Base-by-base conservation (phyloP, 2,797 vertebrate genomes). In the Pseudochaenichthys georgianus region DNA sequence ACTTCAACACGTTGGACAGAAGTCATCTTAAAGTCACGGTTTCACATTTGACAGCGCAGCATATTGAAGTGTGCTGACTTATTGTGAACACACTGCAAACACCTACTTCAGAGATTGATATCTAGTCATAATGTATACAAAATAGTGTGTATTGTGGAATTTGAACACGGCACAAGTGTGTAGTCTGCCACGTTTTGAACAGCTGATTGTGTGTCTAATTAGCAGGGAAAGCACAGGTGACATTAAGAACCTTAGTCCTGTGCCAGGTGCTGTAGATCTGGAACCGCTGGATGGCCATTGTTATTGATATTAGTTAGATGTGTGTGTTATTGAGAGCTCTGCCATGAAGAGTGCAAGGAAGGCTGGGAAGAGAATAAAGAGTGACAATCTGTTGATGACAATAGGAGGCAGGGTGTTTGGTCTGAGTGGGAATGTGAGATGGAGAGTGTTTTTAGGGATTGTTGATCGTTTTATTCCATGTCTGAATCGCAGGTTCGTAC, bases 351-450 rank as follows among this genome's bases (percentile, higher is more conserved):
- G 21, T 45, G 31, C 72, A 72, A 58, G 73, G 23, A 34, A 52
- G 69, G 38, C 60, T 0, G n/a, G 55, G 42, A 41, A 16, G 53
- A 47, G 34, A 61, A 9, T 3, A 38, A 55, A 45, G 13, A 61
- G 58, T n/a, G 87, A 92, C 90, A 91, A 91, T 92, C 91, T 64
- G 73, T 72, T 70, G 73, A 78, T 34, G 65, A 76, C 64, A 70
- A 59, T 81, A 21, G 45, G 54, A 84, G 50, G 51, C 61, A 7
- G 52, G 45, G n/a, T 53, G 61, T 83, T 58, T 52, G 43, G 43
- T 23, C 47, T 42, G 52, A 38, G 51, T 23, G 17, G 13, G 47
- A 59, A 41, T 46, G 45, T 66, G 17, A 11, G 51, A 72, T 19
- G 13, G 47, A 65, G 67, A 51, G 59, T 50, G 2, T 64, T 15